These are phyloP conservation scores for Drosophila quasianomalipes DNA, from an alignment of 2,888 invertebrate species.

Conservation along the genomic window DNA sequence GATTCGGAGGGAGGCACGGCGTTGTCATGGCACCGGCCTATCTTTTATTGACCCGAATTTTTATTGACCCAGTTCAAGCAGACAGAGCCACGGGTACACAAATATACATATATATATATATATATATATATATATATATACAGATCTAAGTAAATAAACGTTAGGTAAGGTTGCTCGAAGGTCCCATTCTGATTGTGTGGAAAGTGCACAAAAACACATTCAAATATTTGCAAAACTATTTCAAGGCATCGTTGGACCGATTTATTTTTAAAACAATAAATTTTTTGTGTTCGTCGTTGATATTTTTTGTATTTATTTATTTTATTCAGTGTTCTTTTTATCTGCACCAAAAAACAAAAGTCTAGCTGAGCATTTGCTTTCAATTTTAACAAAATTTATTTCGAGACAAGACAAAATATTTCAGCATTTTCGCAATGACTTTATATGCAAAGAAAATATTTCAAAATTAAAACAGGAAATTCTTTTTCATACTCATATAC, in stretches of 20 bases:
- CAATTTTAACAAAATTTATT: slow-evolving; percentile 48
- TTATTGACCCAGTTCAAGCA: slow-evolving; percentile 65
- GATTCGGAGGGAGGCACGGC: slow-evolving; percentile 2
- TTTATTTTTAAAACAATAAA: slow-evolving; percentile 42
- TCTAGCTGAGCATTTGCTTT: slow-evolving; percentile 52
- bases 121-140: background rate
- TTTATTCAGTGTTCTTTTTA: slow-evolving; percentile 26
- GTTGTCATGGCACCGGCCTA: slow-evolving; percentile 68
- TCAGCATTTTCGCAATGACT: background rate
- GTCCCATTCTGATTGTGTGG: slow-evolving; percentile 54
- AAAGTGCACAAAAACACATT: slow-evolving; percentile 23
- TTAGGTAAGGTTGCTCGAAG: slow-evolving; percentile 5
- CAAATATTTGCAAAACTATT: slow-evolving; percentile 52
- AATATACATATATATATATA: background rate
- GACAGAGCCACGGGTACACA: background rate
- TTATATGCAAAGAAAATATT: slow-evolving; percentile 4
- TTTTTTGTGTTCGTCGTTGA: slow-evolving; percentile 54
- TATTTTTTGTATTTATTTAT: slow-evolving; percentile 40
- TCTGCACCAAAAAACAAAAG: slow-evolving; percentile 50
- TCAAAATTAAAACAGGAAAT: background rate
- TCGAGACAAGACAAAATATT: slow-evolving; percentile 19
- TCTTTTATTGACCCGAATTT: slow-evolving; percentile 64
- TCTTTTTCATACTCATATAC: background rate
- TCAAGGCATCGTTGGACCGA: background rate
- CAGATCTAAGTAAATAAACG: slow-evolving; percentile 13